Evolutionary conservation across 2,113 vertebrate species (phyloP).

Genomic region (Phyllostomus hastatus): DNA sequence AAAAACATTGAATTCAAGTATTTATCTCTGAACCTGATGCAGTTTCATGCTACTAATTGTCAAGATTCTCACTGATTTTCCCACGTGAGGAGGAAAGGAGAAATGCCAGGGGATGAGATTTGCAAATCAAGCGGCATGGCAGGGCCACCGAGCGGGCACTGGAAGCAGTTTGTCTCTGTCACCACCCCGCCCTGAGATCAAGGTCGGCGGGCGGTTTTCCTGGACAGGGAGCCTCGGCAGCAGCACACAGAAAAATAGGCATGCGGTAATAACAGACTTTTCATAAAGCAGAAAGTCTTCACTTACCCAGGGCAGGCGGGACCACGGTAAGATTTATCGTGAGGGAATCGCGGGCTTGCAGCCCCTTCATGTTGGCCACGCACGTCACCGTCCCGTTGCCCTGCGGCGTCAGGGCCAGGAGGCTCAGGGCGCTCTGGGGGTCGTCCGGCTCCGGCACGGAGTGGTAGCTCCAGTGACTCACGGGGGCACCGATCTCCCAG

Average conservation of each 20-base stretch:
- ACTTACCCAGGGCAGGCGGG: constrained; percentile 77
- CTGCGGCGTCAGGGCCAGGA: constrained; percentile 79
- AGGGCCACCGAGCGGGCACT: background rate
- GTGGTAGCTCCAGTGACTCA: constrained; percentile 78
- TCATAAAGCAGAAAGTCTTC: background rate
- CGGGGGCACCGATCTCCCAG: constrained; percentile 81
- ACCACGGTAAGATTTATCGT: constrained; percentile 80
- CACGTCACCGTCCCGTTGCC: constrained; percentile 83
- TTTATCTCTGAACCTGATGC: background rate
- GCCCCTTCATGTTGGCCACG: constrained; percentile 82
- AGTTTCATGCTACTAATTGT: background rate
- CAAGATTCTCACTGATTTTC: background rate
- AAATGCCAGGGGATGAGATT: background rate
- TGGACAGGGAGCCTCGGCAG: background rate
- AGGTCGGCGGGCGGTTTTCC: fast-evolving
- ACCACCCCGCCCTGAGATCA: background rate
- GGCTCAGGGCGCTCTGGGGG: constrained; percentile 80
- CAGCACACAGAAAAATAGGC: background rate
- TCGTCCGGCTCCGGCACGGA: constrained; percentile 67
- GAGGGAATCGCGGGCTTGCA: constrained; percentile 76
- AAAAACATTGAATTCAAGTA: background rate
- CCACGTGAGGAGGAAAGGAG: background rate
- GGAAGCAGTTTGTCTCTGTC: background rate
- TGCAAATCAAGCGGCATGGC: background rate
- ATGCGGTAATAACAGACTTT: background rate